Evolutionary conservation across 2,797 vertebrate genomes (phyloP), one percentile per base, ranked within the genome.

Genomic region (Pampus argenteus): DNA sequence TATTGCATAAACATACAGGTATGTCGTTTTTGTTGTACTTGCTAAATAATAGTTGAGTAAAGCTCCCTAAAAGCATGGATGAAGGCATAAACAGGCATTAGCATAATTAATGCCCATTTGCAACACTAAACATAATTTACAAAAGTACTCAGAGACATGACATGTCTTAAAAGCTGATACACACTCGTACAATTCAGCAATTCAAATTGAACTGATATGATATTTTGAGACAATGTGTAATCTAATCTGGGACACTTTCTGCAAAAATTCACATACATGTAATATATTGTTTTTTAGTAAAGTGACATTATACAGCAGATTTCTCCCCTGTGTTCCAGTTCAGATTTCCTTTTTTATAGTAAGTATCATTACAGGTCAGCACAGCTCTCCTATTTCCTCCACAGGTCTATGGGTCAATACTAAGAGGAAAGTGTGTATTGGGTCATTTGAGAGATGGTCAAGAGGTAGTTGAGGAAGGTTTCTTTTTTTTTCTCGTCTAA

Each of bases 321-420:
- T n/a, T n/a, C n/a, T n/a, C n/a, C n/a, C n/a, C n/a, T n/a, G n/a
- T n/a, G n/a, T n/a, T n/a, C n/a, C n/a, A n/a, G n/a, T n/a, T n/a
- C n/a, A n/a, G n/a, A n/a, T n/a, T n/a, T n/a, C n/a, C n/a, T n/a
- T n/a, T n/a, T n/a, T n/a, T n/a, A n/a, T n/a, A n/a, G 18, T 34
- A 34, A 56, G 26, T 47, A 25, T 25, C 36, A 76, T 79, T 45
- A 54, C 52, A 71, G 63, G 52, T 73, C 59, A 82, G 65, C 55
- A 56, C 28, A 47, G 34, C 26, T 58, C 26, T n/a, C n/a, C n/a
- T n/a, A n/a, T n/a, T n/a, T n/a, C n/a, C n/a, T n/a, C n/a, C n/a
- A n/a, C n/a, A n/a, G n/a, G n/a, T n/a, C n/a, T n/a, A 7, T 9
- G 74, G 61, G 72, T 82, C 76, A 84, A 3, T 31, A 36, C 44